Evolutionary conservation across 2,888 invertebrate genomes (phyloP).

Genomic region (Campoletis raptor): DNA sequence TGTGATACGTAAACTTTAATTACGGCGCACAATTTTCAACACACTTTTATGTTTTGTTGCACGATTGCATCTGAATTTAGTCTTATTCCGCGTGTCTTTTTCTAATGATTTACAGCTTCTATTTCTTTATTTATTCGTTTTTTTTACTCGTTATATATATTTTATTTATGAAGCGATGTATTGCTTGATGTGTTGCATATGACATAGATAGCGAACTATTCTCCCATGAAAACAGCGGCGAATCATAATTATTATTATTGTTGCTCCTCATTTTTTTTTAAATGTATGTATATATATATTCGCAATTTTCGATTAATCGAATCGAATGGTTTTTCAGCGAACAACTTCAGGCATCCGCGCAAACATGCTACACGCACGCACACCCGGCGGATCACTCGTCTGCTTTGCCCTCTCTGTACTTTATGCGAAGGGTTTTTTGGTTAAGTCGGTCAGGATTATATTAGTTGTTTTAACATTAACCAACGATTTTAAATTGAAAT

Average conservation of each 20-base stretch:
- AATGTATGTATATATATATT: neutral
- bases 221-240: constrained; percentile 20
- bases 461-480: neutral
- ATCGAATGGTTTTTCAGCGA: neutral
- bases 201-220: constrained; percentile 20
- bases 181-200: constrained; percentile 14
- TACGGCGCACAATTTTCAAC: neutral
- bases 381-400: neutral
- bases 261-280: neutral
- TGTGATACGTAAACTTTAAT: neutral
- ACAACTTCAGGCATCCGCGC: constrained; percentile 13
- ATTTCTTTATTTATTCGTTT: neutral
- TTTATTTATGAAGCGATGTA: constrained; percentile 26
- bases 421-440: neutral
- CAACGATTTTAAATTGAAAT: neutral
- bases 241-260: constrained; percentile 13
- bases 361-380: neutral
- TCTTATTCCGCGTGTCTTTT: neutral
- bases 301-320: constrained; percentile 13
- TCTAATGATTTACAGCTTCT: neutral
- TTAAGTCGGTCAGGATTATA: neutral
- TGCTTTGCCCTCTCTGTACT: neutral
- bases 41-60: neutral
- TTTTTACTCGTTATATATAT: neutral
- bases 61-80: neutral